Conservation (phyloP, 2,113 vertebrate genomes). For the Neodon shergylaensis region DNA sequence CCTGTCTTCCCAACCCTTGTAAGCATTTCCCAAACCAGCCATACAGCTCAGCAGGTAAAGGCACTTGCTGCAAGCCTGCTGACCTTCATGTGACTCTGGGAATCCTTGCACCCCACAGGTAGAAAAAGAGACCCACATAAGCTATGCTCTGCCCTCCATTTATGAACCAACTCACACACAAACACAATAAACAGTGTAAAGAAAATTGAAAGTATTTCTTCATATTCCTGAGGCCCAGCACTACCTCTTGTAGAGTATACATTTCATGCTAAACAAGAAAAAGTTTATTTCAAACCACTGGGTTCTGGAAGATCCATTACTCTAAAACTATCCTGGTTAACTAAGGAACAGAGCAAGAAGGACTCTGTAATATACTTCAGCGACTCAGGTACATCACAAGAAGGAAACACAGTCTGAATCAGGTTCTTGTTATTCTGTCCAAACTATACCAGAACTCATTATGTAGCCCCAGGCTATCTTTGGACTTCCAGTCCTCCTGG, state of each 20-base stretch:
- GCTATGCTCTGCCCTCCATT: not conserved
- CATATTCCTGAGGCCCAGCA: not conserved
- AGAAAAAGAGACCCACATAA: not conserved
- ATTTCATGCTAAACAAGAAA: not conserved
- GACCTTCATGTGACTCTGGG: not conserved
- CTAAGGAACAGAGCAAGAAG: not conserved
- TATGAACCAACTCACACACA: not conserved
- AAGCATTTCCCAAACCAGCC: not conserved
- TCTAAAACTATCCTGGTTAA: not conserved
- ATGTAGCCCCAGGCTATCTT: not conserved
- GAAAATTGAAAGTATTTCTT: not conserved
- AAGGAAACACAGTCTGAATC: not conserved
- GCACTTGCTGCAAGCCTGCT: not conserved
- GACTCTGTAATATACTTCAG: not conserved
- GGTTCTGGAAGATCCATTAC: not conserved
- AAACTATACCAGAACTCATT: not conserved
- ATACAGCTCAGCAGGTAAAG: not conserved
- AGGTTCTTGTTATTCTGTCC: not conserved
- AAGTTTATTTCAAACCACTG: slow-evolving; percentile 1
- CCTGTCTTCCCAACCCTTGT: not conserved
- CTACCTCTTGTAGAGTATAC: not conserved
- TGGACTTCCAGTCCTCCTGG: not conserved
- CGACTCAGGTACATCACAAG: not conserved
- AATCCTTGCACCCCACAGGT: not conserved
- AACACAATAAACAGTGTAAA: not conserved